phyloP scores from a whole-genome alignment of 2,113 vertebrate species.

The Dunckerocampus dactyliophorus region DNA sequence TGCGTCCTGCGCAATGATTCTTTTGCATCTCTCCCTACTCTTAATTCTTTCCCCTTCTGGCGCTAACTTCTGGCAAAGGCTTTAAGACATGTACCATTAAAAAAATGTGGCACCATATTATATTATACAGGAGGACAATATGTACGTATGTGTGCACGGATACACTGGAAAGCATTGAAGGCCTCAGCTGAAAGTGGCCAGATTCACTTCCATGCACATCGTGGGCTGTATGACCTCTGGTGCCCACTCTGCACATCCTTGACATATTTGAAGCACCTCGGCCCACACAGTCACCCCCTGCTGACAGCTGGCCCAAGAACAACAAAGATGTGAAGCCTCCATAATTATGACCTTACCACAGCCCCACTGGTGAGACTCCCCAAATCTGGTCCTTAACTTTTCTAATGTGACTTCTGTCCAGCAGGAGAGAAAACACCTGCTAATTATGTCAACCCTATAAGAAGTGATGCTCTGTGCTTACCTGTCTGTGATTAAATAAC shows the following conservation, averaged over 20 bases:
- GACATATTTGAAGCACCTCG: slow-evolving; percentile 63
- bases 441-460: slow-evolving; percentile 22
- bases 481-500: slow-evolving; percentile 25
- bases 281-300: slow-evolving; percentile 41
- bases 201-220: slow-evolving; percentile 60
- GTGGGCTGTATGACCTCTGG: slow-evolving; percentile 63
- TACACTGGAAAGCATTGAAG: slow-evolving; percentile 27
- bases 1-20: slow-evolving; percentile 58
- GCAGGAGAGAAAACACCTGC: slow-evolving; percentile 12
- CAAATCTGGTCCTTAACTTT: slow-evolving; percentile 36
- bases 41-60: slow-evolving; percentile 31
- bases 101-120: slow-evolving; percentile 38
- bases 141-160: slow-evolving; percentile 2
- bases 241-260: slow-evolving; percentile 48
- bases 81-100: slow-evolving; percentile 30
- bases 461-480: slow-evolving; percentile 4
- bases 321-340: slow-evolving; percentile 43
- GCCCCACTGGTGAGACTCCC: slow-evolving; percentile 47
- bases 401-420: slow-evolving; percentile 37
- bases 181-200: slow-evolving; percentile 50
- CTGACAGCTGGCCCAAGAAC: slow-evolving; percentile 61
- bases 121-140: slow-evolving; percentile 30
- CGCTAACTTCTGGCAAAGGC: slow-evolving; percentile 56
- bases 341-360: slow-evolving; percentile 50
- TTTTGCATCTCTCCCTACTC: slow-evolving; percentile 48